Percentiles rank a stretch among this genome's conserved stretches.
phyloP scores from a whole-genome alignment of 2,888 invertebrate genomes.

The Caenorhabditis japonica region DNA sequence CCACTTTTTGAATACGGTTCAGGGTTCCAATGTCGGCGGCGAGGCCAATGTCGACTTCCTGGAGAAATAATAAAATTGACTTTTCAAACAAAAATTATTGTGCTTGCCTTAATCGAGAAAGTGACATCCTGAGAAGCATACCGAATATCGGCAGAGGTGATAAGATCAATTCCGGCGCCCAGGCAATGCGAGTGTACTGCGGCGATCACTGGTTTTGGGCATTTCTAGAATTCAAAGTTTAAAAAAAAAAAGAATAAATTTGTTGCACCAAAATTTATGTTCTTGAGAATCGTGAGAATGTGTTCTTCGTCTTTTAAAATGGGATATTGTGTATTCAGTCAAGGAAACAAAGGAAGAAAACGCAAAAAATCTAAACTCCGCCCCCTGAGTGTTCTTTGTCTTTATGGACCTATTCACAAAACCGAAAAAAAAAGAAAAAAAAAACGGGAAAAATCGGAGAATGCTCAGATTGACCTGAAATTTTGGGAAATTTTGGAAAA shows the following conservation, averaged over 20 bases:
- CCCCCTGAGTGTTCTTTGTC: too few relatives aligned
- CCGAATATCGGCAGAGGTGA: conserved; percentile 90
- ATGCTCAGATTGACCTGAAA: too few relatives aligned
- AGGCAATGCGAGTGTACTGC: conserved; percentile 91
- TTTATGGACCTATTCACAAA: too few relatives aligned
- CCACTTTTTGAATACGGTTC: conserved; percentile 90
- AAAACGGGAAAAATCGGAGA: too few relatives aligned
- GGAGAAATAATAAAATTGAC: conserved; percentile 2
- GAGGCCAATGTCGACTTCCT: conserved; percentile 85
- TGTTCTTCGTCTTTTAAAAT: too few relatives aligned
- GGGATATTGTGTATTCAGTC: too few relatives aligned
- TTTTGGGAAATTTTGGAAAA: too few relatives aligned
- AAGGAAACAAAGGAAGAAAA: too few relatives aligned
- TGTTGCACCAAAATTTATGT: not conserved
- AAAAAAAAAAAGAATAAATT: not conserved
- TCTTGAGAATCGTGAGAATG: too few relatives aligned
- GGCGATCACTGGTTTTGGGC: conserved; percentile 90
- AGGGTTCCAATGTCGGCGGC: conserved; percentile 95
- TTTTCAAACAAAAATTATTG: not conserved
- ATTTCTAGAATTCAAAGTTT: conserved; percentile 79
- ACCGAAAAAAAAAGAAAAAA: too few relatives aligned
- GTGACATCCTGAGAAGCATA: conserved; percentile 91
- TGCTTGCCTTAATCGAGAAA: conserved; percentile 86
- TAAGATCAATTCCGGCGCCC: conserved; percentile 91
- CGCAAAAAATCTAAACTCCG: too few relatives aligned